Evolutionary conservation across 1,140 invertebrate species (phyloP).

Genomic region (Listronotus oregonensis): DNA sequence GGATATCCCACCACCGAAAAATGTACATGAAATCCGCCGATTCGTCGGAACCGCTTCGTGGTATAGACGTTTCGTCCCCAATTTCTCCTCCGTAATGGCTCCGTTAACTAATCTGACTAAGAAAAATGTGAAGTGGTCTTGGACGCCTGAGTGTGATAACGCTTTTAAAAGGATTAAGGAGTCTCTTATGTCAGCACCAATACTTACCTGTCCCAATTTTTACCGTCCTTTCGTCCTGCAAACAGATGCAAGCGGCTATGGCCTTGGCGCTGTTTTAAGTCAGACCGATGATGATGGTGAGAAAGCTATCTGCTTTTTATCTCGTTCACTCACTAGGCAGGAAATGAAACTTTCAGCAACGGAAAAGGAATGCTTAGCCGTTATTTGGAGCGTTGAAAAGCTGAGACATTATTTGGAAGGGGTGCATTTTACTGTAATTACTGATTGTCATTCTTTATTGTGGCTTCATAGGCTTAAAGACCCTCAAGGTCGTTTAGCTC

Average conservation of each 20-base stretch:
- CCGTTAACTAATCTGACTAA: slow-evolving; percentile 41
- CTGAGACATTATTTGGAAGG: slow-evolving; percentile 56
- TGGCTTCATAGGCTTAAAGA: slow-evolving; percentile 58
- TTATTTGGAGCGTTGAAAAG: slow-evolving; percentile 56
- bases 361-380: slow-evolving; percentile 58
- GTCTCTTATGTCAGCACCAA: slow-evolving; percentile 17
- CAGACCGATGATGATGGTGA: slow-evolving; percentile 34
- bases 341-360: slow-evolving; percentile 57
- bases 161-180: slow-evolving; percentile 31
- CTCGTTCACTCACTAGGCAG: slow-evolving; percentile 46
- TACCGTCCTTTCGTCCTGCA: slow-evolving; percentile 45
- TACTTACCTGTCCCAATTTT: slow-evolving; percentile 41
- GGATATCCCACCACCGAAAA: slow-evolving; percentile 39
- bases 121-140: background rate
- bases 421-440: slow-evolving; percentile 55
- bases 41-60: slow-evolving; percentile 58
- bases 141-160: slow-evolving; percentile 15
- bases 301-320: slow-evolving; percentile 54
- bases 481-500: slow-evolving; percentile 52
- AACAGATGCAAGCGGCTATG: slow-evolving; percentile 41
- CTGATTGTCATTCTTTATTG: slow-evolving; percentile 57
- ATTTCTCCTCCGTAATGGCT: slow-evolving; percentile 53
- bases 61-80: slow-evolving; percentile 55
- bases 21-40: slow-evolving; percentile 32
- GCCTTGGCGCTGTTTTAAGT: slow-evolving; percentile 40